Evolutionary conservation across 1,140 invertebrate genomes (phyloP), one percentile per base, ranked within the genome.

Genomic region (Diploscapter pachys): DNA sequence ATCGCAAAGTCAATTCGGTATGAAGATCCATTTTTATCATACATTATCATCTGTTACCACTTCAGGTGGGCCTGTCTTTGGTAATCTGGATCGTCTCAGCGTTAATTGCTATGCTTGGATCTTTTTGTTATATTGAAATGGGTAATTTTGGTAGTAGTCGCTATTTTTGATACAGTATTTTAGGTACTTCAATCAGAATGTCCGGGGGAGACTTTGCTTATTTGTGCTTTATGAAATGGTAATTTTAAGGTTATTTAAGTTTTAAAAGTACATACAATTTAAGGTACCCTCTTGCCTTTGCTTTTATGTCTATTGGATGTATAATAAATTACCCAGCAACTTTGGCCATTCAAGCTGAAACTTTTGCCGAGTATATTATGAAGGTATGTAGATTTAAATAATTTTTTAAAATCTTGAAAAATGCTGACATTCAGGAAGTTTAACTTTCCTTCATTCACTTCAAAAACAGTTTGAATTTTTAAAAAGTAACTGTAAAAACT

Each of bases 121-220:
- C 84, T 8, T 68, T 84, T 31, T 80, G 82, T 64, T 84, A 85
- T 75, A 80, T 84, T 59, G 79, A 78, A 75, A 64, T 82, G 11
- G 81, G 31, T 31, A 31, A 31, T 31, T 31, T 84, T 62, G 81
- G 82, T 49, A 74, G 77, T n/a, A 73, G 80, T 53, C 84, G 84
- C 5, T 78, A 82, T 8, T 68, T 84, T 31, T 80, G 82, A 62
- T 84, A 85, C 76, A 80, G 84, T 59, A 78, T 76, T 73, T 66
- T 82, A 11, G 81, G 81, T 9, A 84, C 83, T 1, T 79, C 71
- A n/a, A 84, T 84, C 53, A 75, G 82, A 4, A 78, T 80, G 57
- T 81, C 81, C 6, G 83, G 83, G 8, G 74, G 84, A 48, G 83
- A 84, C 68, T 84, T 84, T 79, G 83, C 83, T 54, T 84, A 84